Base-by-base conservation (phyloP, 2,888 invertebrate genomes). In the Camptogramma bilineatum region DNA sequence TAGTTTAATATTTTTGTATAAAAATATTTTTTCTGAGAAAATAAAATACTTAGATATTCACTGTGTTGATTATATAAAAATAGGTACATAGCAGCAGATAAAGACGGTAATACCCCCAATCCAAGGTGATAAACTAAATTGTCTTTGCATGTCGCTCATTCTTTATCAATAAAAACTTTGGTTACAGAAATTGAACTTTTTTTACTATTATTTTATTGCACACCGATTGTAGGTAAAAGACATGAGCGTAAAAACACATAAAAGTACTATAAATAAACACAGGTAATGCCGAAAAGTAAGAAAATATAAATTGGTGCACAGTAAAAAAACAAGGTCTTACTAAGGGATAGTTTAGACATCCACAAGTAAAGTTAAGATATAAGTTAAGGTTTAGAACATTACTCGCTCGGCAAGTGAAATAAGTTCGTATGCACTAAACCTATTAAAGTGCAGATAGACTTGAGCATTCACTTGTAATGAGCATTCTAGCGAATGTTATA, bases 181-280 rank as follows among this genome's bases (percentile, higher is more conserved):
- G 31, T 42, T 44, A 61, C 39, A 56, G 52, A 48, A 65, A 44
- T 50, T 55, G 31, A 56, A 56, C 60, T 52, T 65, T 58, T n/a
- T 65, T 65, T 65, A 65, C 50, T 57, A 50, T 34, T 31, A 21
- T 60, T 61, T 56, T 65, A 61, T 53, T 53, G 44, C 57, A 46
- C 44, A 51, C 50, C 44, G 24, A 58, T 54, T 58, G 51, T 54
- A 55, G 42, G 60, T 50, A 42, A 55, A 56, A 31, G 44, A 17
- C 34, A 51, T 28, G 24, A 10, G 9, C 54, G 44, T 56, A 54
- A 46, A 57, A 64, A 60, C 24, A 55, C 42, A 57, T 31, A 60
- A 64, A 55, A 64, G 34, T 47, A 31, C 42, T 52, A 55, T 51
- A 48, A 59, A 55, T 51, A 48, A 64, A 44, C 42, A 47, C 16